Base-by-base conservation (phyloP, 2,888 invertebrate genomes). In the Ypsolopha sequella region DNA sequence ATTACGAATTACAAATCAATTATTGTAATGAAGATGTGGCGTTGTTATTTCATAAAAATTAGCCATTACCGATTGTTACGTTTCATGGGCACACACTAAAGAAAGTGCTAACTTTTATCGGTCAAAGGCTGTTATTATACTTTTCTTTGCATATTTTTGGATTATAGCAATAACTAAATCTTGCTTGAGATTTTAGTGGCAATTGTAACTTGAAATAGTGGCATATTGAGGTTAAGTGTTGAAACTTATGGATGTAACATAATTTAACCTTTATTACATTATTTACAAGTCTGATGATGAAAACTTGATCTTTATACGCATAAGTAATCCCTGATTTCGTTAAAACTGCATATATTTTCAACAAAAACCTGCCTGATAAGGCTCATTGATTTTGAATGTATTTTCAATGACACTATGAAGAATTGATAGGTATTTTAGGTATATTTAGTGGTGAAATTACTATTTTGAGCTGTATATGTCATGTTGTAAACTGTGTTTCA, bases 1-100 rank as follows among this genome's bases (percentile, higher is more conserved):
- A 24, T 24, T 24, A 24, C 24, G 24, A 24, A 24, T 24, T 3
- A 24, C 24, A 24, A 3, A 24, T 36, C 59, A 43, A 13, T 43
- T 63, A 64, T 63, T 53, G 64, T 69, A 64, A 62, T 67, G 66
- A 60, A 71, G 71, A 82, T 81, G 80, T 82, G 80, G 82, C 81
- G 77, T 72, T 79, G 73, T 70, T 76, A 70, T 74, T 68, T 11
- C 75, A 76, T 68, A 76, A 73, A 73, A 80, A 80, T 80, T 76
- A 69, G 80, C 80, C 80, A 81, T 82, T 82, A 77, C 77, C 73
- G 76, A 78, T 75, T 80, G 80, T 84, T 84, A 82, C 81, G 79
- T 85, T 80, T 79, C 74, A 75, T 79, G 76, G 80, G 79, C 78
- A 80, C 76, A 63, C 73, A 41, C 35, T 33, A 13, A 34, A 9